Evolutionary conservation across 2,888 invertebrate genomes (phyloP).

Genomic region (Eupithecia abbreviata): DNA sequence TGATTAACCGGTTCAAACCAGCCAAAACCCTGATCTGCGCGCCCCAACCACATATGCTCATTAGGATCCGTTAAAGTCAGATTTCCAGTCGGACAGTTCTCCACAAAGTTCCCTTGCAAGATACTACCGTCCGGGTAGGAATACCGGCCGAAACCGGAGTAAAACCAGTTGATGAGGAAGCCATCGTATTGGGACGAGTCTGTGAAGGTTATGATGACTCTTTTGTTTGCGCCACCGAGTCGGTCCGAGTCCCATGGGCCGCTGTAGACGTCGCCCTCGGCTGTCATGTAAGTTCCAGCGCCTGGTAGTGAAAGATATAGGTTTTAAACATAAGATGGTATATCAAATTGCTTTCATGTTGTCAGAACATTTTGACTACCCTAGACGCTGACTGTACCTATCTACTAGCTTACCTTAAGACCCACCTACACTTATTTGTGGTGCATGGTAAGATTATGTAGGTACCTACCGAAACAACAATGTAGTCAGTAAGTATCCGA

Average conservation of each 20-base stretch:
- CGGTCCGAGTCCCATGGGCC: constrained; percentile 84
- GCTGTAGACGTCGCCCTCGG: constrained; percentile 83
- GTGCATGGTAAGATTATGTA: background rate
- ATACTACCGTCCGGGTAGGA: constrained; percentile 78
- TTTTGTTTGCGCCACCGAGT: constrained; percentile 54
- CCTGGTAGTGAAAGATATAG: constrained; percentile 56
- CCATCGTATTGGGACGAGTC: constrained; percentile 82
- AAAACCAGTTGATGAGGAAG: constrained; percentile 73
- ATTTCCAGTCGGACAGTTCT: constrained; percentile 78
- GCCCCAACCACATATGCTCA: constrained; percentile 81
- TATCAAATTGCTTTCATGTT: too few species aligned
- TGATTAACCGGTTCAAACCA: constrained; percentile 76
- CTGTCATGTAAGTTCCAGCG: constrained; percentile 82
- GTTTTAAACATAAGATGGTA: background rate
- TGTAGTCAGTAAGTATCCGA: background rate
- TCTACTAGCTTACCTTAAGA: too few species aligned
- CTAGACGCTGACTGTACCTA: too few species aligned
- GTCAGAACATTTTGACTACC: too few species aligned
- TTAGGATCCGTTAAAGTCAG: constrained; percentile 78
- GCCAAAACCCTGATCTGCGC: constrained; percentile 66
- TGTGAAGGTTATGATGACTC: constrained; percentile 66
- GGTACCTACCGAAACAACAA: too few species aligned
- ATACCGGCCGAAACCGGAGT: constrained; percentile 77
- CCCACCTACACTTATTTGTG: too few species aligned
- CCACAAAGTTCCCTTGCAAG: constrained; percentile 74